Evolutionary conservation across 37 sponge, comb jelly and placozoan genomes (phyloP), one percentile per base, ranked within the genome.

Genomic region (Ephydatia muelleri): DNA sequence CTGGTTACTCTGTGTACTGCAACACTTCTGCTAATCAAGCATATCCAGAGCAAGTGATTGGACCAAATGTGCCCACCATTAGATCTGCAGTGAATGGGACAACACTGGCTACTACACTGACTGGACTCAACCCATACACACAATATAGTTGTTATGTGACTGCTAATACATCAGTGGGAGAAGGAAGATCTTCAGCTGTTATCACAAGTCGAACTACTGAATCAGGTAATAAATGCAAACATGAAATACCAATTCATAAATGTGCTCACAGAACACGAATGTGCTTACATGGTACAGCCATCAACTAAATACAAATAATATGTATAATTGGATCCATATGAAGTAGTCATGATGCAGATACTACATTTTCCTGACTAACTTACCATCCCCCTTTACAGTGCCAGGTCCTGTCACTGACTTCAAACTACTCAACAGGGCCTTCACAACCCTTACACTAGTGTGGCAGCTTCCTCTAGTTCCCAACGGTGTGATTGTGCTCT

Each of bases 401-500:
- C 57, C 57, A 57, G 57, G 57, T 57, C 14, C 57, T 14, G 16
- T 57, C 57, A 57, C 57, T 14, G 14, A 57, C 1, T 57, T 57
- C 1, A 4, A 57, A 57, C 31, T 32, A 35, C 13, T 32, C 1
- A 72, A 35, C 33, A 72, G 73, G 26, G 34, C n/a, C 13, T 35
- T 32, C 33, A 72, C 33, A 14, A 72, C 78, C 3, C 49, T 76
- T 23, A 3, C 34, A 31, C 5, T 85, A 0, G 30, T 49, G 12
- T 91, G 91, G 91, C 38, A 65, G 13, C 70, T 66, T 28, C 91
- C 91, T 22, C 3, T 1, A 5, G 49, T 66, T 0, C 43, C 87
- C 0, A 91, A 91, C 83, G 91, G 91, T 78, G 73, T 86, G 1
- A 82, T 91, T 3, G 48, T 64, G 6, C 25, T 1, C 0, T 81